Base-by-base conservation (phyloP, 2,888 invertebrate genomes). In the Chouioia cunea region DNA sequence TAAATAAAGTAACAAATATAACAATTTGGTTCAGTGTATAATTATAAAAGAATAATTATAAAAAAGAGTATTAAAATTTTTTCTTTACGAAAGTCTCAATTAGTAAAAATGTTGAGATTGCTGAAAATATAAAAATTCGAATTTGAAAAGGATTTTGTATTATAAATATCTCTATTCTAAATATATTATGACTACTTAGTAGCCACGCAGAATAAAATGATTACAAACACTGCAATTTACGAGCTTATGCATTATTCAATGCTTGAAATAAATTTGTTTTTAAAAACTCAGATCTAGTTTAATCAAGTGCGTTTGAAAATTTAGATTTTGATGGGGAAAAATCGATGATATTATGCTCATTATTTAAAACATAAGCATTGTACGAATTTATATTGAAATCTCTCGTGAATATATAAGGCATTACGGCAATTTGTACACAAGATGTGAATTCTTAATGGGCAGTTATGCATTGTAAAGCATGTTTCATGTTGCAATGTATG, bases 1-100 rank as follows among this genome's bases (percentile, higher is more conserved):
- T 72, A 69, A 72, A 72, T 68, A 69, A 68, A 72, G 16, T 67
- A 72, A 72, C 68, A 72, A 69, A 16, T 27, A 27, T 73, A 73
- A 69, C 69, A 73, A 73, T 73, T 73, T 73, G 63, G 69, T 73
- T 73, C 65, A 62, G 18, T 63, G 58, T 62, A 27, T 36, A 73
- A 73, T 43, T 18, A 22, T 73, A 73, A 62, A 27, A 47, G 23
- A 62, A 72, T 27, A 48, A 56, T 65, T 56, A 65, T 46, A 23
- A 47, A 65, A 60, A 68, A 57, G 4, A n/a, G 56, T 60, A 23
- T 65, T 64, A 47, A 16, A 56, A 62, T 62, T 62, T 72, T 48
- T 52, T 16, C 57, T 53, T 65, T 15, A 65, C 59, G 60, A 70
- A 65, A 63, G n/a, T 59, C 50, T 60, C 57, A 47, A 23, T 60